These are phyloP conservation scores for Paramormyrops hopkinsi DNA, from an alignment of 2,797 vertebrate genomes.

Conservation along the genomic window DNA sequence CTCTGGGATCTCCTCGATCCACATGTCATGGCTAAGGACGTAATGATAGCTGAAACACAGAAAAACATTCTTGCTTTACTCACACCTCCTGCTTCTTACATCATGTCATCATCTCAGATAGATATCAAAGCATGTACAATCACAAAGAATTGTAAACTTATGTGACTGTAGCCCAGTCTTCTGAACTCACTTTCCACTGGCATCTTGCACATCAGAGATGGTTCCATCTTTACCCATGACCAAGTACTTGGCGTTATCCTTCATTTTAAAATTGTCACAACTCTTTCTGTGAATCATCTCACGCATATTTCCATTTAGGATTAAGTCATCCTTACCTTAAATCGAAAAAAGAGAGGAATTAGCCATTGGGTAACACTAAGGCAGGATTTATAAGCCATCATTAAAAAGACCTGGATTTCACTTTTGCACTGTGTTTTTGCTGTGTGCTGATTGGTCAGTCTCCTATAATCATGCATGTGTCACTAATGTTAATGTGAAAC, in stretches of 20 bases:
- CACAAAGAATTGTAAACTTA: neutral
- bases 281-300: conserved; percentile 39
- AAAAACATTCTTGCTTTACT: neutral
- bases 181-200: conserved; percentile 42
- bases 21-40: conserved; percentile 48
- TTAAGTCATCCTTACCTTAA: conserved; percentile 41
- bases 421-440: neutral
- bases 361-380: neutral
- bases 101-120: neutral
- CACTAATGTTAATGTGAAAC: neutral
- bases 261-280: conserved; percentile 40
- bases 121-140: neutral
- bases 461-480: neutral
- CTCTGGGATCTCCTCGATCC: conserved; percentile 55
- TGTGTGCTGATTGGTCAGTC: neutral
- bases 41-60: conserved; percentile 47
- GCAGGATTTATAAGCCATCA: neutral
- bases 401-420: neutral
- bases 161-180: neutral
- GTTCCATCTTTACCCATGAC: conserved; percentile 52
- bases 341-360: neutral
- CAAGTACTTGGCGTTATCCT: conserved; percentile 42
- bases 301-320: conserved; percentile 32
- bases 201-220: conserved; percentile 32
- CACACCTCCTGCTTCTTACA: neutral